phyloP scores from a whole-genome alignment of 1,140 invertebrate genomes.

The Aphelinus certus region DNA sequence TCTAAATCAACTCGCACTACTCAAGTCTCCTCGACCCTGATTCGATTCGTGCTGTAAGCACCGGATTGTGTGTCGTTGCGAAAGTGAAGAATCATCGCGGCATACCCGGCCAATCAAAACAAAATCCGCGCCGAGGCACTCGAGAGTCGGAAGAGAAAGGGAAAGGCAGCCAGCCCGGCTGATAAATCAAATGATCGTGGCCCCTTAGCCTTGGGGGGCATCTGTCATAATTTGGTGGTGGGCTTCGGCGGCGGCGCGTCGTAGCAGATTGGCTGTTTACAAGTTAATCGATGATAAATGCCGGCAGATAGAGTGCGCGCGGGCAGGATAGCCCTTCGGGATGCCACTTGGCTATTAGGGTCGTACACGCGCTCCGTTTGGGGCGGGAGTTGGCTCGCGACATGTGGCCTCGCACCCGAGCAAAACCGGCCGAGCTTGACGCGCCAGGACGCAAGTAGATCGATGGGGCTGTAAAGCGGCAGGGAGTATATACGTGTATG shows the following conservation, averaged over 20 bases:
- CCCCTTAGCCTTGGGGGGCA: constrained; percentile 7
- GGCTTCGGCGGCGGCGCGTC: neutral
- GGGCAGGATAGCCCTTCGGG: constrained; percentile 42
- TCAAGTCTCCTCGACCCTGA: too few relatives aligned
- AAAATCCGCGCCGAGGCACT: too few relatives aligned
- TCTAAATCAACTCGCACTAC: too few relatives aligned
- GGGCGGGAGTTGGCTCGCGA: constrained; percentile 48
- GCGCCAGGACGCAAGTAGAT: constrained; percentile 15
- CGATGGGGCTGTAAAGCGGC: neutral
- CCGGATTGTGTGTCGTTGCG: too few relatives aligned
- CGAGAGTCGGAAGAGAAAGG: neutral
- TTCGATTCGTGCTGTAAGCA: too few relatives aligned
- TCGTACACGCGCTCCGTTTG: constrained; percentile 43
- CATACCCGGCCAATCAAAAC: too few relatives aligned
- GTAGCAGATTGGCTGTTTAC: constrained; percentile 40
- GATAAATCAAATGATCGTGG: constrained; percentile 23
- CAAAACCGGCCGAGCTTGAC: constrained; percentile 49
- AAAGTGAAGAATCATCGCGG: too few relatives aligned
- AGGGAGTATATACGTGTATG: neutral
- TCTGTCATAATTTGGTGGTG: constrained; percentile 38
- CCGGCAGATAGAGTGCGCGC: constrained; percentile 43
- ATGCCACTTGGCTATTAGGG: constrained; percentile 50
- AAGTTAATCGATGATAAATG: constrained; percentile 55
- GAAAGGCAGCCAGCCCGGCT: neutral
- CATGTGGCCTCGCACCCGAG: constrained; percentile 61